These are phyloP conservation scores for Hermetia illucens DNA, from an alignment of 1,140 invertebrate genomes.

Conservation along the genomic window DNA sequence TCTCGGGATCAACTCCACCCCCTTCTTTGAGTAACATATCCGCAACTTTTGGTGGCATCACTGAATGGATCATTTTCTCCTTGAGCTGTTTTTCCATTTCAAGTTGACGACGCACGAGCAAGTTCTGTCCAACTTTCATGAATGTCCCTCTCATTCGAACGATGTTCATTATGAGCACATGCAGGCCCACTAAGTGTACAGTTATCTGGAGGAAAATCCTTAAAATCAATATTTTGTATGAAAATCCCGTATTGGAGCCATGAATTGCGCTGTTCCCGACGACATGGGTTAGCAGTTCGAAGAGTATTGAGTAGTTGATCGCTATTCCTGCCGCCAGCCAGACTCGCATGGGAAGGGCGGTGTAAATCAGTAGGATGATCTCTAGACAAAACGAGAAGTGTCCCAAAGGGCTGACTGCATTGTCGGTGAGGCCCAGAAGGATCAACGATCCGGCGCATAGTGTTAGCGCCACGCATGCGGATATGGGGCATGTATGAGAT, in stretches of 20 bases:
- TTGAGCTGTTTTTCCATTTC: constrained; percentile 89
- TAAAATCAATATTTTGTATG: constrained; percentile 46
- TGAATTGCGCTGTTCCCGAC: constrained; percentile 29
- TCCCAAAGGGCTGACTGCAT: constrained; percentile 52
- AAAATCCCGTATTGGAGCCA: constrained; percentile 33
- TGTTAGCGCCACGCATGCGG: constrained; percentile 19
- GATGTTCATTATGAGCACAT: constrained; percentile 85
- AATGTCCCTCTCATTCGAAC: constrained; percentile 88
- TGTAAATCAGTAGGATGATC: constrained; percentile 82
- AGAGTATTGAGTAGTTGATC: constrained; percentile 62
- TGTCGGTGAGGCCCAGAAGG: constrained; percentile 22
- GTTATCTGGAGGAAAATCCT: constrained; percentile 71
- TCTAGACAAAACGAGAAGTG: constrained; percentile 76
- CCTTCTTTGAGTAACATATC: constrained; percentile 69
- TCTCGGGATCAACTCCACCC: constrained; percentile 37
- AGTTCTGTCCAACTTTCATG: constrained; percentile 90
- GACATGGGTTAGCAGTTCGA: constrained; percentile 50
- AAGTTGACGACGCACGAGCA: constrained; percentile 71
- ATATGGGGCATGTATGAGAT: constrained; percentile 16
- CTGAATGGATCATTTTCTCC: constrained; percentile 94
- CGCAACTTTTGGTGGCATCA: constrained; percentile 89
- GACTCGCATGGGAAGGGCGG: constrained; percentile 79
- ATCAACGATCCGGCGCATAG: constrained; percentile 21
- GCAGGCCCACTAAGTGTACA: constrained; percentile 83
- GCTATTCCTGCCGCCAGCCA: constrained; percentile 69